Conservation (phyloP, 2,888 invertebrate genomes). For the Harpagoxenus sublaevis region DNA sequence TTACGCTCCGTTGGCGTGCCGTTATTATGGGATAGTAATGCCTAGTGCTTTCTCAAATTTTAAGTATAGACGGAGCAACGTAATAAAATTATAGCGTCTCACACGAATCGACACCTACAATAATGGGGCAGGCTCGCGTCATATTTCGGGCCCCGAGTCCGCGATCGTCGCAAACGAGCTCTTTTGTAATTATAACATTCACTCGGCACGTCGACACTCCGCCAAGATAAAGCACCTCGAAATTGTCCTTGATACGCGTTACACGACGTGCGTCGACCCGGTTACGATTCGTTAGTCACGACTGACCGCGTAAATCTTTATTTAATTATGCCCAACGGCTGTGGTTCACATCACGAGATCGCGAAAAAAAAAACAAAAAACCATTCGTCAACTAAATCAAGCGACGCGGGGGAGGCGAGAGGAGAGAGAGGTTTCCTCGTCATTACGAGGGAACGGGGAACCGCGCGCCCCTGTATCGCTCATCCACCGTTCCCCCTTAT, state of each 20-base stretch:
- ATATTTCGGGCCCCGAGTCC: background rate
- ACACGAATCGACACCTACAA: background rate
- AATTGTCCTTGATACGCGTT: constrained; percentile 45
- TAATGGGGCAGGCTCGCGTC: background rate
- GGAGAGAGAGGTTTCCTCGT: constrained; percentile 19
- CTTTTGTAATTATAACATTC: constrained; percentile 39
- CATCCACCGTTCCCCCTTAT: constrained; percentile 67
- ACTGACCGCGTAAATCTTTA: constrained; percentile 32
- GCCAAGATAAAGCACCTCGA: constrained; percentile 35
- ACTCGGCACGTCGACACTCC: constrained; percentile 40
- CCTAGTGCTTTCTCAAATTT: background rate
- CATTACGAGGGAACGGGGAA: constrained; percentile 50
- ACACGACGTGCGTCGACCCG: background rate
- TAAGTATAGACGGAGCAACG: background rate
- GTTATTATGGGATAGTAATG: background rate
- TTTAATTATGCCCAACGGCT: constrained; percentile 54
- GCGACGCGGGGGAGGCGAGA: constrained; percentile 6
- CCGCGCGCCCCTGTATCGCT: constrained; percentile 53
- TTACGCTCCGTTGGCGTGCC: background rate
- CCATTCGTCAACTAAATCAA: constrained; percentile 33
- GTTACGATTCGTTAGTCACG: constrained; percentile 36
- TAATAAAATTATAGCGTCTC: constrained; percentile 21
- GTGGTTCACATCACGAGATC: constrained; percentile 8
- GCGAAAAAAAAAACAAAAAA: constrained; percentile 31
- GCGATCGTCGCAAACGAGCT: background rate